phyloP scores from a whole-genome alignment of 2,113 vertebrate genomes.

The Numida meleagris region DNA sequence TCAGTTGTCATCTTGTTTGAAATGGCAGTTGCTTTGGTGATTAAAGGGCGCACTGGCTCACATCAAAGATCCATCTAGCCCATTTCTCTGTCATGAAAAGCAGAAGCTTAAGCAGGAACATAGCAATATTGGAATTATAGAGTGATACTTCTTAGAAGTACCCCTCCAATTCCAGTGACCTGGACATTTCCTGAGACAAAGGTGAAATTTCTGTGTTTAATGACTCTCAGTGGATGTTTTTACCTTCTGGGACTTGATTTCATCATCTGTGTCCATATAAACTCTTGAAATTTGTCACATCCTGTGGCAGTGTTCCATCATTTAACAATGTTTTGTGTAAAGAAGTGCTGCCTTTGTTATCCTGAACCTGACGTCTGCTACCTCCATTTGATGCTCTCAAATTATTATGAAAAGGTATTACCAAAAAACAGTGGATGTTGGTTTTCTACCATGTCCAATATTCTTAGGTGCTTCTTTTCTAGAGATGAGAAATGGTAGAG shows the following conservation, averaged over 20 bases:
- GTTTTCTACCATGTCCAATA: not conserved
- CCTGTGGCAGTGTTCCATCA: not conserved
- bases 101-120: too few relatives aligned
- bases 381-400: not conserved
- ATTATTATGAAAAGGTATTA: not conserved
- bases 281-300: not conserved
- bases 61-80: not conserved
- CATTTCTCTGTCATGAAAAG: not conserved
- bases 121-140: not conserved
- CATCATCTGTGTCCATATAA: rapidly evolving
- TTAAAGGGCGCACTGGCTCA: not conserved
- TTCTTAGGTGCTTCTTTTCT: not conserved
- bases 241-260: not conserved
- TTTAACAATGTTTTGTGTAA: not conserved
- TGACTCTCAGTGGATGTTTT: not conserved
- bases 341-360: not conserved
- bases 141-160: not conserved
- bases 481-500: not conserved
- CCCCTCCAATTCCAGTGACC: not conserved
- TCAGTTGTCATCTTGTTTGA: not conserved
- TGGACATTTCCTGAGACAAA: not conserved
- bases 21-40: not conserved
- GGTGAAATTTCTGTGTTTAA: not conserved
- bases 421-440: not conserved
- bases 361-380: not conserved